phyloP scores from a whole-genome alignment of 35 echinoderm and acorn worm species.

The Ophioderma brevispina region DNA sequence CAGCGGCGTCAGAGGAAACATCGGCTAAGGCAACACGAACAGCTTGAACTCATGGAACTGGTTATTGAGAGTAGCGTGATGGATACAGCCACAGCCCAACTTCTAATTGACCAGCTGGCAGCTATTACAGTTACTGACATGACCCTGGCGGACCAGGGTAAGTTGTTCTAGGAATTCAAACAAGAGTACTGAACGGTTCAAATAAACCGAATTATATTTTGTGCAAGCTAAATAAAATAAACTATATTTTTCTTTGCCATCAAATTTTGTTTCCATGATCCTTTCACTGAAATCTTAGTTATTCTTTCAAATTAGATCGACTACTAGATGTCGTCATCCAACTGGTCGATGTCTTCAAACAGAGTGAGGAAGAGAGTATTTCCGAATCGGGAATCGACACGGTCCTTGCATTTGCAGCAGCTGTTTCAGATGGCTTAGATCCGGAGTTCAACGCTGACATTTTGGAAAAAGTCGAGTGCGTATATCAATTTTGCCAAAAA shows the following conservation, averaged over 20 bases:
- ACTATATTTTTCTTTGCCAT: too few relatives aligned
- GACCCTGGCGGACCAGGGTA: conserved; percentile 43
- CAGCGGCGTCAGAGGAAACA: conserved; percentile 1
- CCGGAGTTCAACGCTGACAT: background rate
- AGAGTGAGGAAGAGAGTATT: background rate
- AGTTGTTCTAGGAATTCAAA: too few relatives aligned
- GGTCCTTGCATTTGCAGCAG: background rate
- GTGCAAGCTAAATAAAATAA: too few relatives aligned
- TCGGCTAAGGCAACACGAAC: conserved; percentile 20
- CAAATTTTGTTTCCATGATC: too few relatives aligned
- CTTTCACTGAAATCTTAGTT: too few relatives aligned
- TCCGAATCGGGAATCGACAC: background rate
- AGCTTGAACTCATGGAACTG: conserved; percentile 27
- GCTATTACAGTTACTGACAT: conserved; percentile 31
- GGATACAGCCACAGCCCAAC: conserved; percentile 26
- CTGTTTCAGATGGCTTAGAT: background rate
- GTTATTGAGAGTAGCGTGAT: conserved; percentile 29
- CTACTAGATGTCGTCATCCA: background rate
- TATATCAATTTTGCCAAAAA: too few relatives aligned
- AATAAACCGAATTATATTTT: too few relatives aligned
- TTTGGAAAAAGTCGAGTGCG: background rate
- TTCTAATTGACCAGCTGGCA: conserved; percentile 49
- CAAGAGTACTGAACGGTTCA: too few relatives aligned
- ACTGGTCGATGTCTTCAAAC: background rate
- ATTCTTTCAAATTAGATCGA: too few relatives aligned